Percentiles rank a stretch among this genome's conserved stretches.
These are phyloP conservation scores for Cossypha caffra DNA, from an alignment of 2,797 vertebrate species.

Conservation along the genomic window DNA sequence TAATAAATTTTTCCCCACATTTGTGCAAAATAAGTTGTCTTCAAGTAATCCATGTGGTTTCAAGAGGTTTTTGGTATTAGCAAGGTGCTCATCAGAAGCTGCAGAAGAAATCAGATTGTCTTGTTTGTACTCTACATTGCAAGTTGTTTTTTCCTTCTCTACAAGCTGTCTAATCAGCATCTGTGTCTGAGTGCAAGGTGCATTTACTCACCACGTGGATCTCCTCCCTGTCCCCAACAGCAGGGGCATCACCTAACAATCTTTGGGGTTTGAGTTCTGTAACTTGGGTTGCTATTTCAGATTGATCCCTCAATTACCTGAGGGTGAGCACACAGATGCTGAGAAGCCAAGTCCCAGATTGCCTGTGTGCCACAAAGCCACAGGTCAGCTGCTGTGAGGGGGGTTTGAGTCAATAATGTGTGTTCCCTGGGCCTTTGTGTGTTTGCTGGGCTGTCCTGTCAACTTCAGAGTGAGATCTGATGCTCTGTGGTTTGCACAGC, in stretches of 20 bases:
- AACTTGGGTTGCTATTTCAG: background rate
- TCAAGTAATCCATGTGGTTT: background rate
- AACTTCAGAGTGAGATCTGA: background rate
- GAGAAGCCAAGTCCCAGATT: background rate
- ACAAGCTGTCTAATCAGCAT: background rate
- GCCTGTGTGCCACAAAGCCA: background rate
- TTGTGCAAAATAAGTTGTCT: background rate
- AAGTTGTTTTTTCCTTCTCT: background rate
- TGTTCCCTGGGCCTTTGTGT: background rate
- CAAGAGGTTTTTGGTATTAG: background rate
- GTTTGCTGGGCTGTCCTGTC: background rate
- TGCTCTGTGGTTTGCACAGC: background rate
- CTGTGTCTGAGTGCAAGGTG: background rate
- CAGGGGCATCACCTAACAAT: background rate
- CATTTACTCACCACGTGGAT: background rate
- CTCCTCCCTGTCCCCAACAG: background rate
- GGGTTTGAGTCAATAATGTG: background rate
- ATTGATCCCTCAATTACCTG: background rate
- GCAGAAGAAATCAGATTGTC: background rate
- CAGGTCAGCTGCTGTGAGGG: background rate
- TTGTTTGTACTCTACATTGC: background rate
- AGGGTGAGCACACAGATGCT: background rate
- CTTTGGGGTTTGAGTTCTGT: background rate
- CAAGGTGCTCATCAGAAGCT: background rate
- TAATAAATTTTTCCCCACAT: fast-evolving